Conservation (phyloP, 2,888 invertebrate genomes). For the Hirtodrosophila cameraria region DNA sequence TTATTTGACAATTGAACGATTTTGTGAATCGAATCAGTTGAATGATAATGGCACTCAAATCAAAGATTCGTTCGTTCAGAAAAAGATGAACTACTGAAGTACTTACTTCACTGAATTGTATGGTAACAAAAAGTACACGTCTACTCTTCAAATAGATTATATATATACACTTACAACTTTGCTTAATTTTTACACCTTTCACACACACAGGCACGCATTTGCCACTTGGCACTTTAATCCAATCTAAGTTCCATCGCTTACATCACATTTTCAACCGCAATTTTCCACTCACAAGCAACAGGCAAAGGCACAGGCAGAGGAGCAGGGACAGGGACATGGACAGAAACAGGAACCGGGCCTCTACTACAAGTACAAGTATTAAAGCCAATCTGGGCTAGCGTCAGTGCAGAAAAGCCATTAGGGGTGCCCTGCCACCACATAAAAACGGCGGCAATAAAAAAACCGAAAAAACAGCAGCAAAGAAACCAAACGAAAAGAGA, state of each 20-base stretch:
- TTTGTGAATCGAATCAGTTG: too few relatives aligned
- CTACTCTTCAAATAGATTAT: conserved; percentile 1
- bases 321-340: too few relatives aligned
- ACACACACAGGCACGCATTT: conserved; percentile 1
- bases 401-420: conserved; percentile 49
- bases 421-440: conserved; percentile 42
- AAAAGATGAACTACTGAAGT: too few relatives aligned
- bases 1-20: too few relatives aligned
- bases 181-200: conserved; percentile 14
- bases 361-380: too few relatives aligned
- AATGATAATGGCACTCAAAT: too few relatives aligned
- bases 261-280: conserved; percentile 50
- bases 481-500: conserved; percentile 16
- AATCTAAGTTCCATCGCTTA: conserved; percentile 46
- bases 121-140: too few relatives aligned
- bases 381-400: conserved; percentile 48
- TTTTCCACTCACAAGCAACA: conserved; percentile 50
- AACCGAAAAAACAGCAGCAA: conserved; percentile 23
- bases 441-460: conserved; percentile 46
- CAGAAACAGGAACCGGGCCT: too few relatives aligned
- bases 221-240: conserved; percentile 22
- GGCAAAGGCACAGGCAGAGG: conserved; percentile 21
- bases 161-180: conserved; percentile 39
- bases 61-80: too few relatives aligned
- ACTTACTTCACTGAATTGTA: too few relatives aligned